These are phyloP conservation scores for Aplochiton taeniatus DNA, from an alignment of 2,797 vertebrate species.

Conservation along the genomic window DNA sequence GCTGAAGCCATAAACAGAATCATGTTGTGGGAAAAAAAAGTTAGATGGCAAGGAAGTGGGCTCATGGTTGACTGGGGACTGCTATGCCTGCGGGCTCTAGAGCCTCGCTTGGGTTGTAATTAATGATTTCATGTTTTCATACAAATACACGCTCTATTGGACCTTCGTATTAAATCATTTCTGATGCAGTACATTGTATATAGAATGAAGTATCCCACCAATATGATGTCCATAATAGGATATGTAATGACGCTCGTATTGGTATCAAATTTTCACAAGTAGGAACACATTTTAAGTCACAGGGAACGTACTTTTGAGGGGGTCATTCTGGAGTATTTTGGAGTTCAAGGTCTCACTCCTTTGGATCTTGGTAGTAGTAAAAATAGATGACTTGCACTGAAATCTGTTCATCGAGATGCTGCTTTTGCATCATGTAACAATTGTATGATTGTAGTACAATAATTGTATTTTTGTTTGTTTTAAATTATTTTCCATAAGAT, in stretches of 20 bases:
- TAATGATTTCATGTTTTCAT: constrained; percentile 47
- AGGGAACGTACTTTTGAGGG: constrained; percentile 30
- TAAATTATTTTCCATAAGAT: constrained; percentile 84
- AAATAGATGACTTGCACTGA: constrained; percentile 95
- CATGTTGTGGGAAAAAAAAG: constrained; percentile 23
- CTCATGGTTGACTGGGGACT: constrained; percentile 1
- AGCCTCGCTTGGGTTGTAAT: constrained; percentile 36
- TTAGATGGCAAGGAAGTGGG: constrained; percentile 11
- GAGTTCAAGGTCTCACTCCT: constrained; percentile 52
- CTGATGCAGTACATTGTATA: constrained; percentile 67
- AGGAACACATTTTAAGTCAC: constrained; percentile 13
- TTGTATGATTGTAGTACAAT: constrained; percentile 97
- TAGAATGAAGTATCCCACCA: constrained; percentile 67
- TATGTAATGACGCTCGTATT: constrained; percentile 41
- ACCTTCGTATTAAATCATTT: constrained; percentile 51
- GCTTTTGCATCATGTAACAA: constrained; percentile 92
- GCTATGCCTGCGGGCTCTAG: constrained; percentile 25
- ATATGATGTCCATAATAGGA: constrained; percentile 43
- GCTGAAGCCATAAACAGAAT: constrained; percentile 46
- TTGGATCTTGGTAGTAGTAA: constrained; percentile 45
- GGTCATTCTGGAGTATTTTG: constrained; percentile 38
- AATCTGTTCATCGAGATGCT: constrained; percentile 89
- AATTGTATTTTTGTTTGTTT: constrained; percentile 85
- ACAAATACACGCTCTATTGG: constrained; percentile 61
- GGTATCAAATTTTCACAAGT: constrained; percentile 38